Evolutionary conservation across 2,113 vertebrate genomes (phyloP).

Genomic region (Cnemophilus loriae): DNA sequence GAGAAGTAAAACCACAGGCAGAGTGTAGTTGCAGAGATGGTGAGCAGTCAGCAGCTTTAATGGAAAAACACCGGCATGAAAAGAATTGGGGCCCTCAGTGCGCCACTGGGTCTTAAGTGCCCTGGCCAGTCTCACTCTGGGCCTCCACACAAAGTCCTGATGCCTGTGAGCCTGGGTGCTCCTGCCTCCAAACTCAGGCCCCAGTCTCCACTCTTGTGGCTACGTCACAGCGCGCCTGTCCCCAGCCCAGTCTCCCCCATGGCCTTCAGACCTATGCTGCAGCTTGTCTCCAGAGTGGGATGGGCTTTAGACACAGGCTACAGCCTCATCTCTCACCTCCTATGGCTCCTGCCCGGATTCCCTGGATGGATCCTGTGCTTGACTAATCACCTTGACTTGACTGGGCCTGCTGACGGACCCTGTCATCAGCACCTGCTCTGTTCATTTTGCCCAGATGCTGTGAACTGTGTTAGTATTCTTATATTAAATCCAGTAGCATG

Average conservation of each 20-base stretch:
- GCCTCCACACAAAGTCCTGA: neutral
- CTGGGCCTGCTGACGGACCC: neutral
- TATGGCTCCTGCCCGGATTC: neutral
- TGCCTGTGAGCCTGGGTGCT: neutral
- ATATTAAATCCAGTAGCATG: neutral
- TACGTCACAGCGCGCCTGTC: neutral
- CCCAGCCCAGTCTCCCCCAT: neutral
- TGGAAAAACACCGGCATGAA: neutral
- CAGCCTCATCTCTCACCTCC: neutral
- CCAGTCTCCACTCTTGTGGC: neutral
- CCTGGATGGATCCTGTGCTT: neutral
- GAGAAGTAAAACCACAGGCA: neutral
- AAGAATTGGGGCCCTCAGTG: neutral
- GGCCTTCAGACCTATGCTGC: neutral
- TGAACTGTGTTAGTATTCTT: neutral
- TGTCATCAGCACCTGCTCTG: neutral
- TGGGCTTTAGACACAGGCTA: rapidly evolving
- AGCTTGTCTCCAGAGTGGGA: neutral
- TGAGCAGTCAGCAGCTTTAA: neutral
- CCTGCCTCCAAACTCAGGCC: neutral
- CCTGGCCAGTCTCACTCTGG: neutral
- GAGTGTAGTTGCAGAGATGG: neutral
- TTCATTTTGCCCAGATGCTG: neutral
- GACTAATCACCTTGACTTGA: neutral
- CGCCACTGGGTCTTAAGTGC: neutral